Conservation (phyloP, 1,140 invertebrate species). For the Drosophila sucinea region DNA sequence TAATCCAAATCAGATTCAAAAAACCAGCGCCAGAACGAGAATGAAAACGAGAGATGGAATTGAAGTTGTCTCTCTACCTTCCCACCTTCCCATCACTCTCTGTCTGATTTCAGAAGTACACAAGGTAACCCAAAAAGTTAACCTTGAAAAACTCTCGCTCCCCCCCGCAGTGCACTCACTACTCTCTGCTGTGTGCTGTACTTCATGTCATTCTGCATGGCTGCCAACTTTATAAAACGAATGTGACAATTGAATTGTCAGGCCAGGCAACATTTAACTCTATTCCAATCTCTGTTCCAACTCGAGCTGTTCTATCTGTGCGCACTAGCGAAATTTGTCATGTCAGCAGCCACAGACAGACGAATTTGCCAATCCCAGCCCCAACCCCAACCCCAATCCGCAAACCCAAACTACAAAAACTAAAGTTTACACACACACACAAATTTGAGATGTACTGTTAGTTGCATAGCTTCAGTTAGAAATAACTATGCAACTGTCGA, state of each 20-base stretch:
- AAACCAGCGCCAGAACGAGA: not conserved
- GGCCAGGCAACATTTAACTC: slow-evolving; percentile 22
- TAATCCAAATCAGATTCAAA: slow-evolving; percentile 29
- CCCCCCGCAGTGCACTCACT: not conserved
- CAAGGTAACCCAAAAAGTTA: slow-evolving; percentile 25
- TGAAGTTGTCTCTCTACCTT: slow-evolving; percentile 24
- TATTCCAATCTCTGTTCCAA: slow-evolving; percentile 8
- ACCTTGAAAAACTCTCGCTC: slow-evolving; percentile 40
- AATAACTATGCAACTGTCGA: slow-evolving; percentile 46
- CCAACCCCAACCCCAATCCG: not conserved
- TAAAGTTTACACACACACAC: slow-evolving; percentile 43
- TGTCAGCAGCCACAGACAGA: slow-evolving; percentile 36
- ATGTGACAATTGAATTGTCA: slow-evolving; percentile 60
- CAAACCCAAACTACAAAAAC: not conserved
- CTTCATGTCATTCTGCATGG: slow-evolving; percentile 18
- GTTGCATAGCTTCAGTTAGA: slow-evolving; percentile 35
- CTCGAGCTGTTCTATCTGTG: not conserved
- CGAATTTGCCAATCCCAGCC: not conserved
- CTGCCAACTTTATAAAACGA: slow-evolving; percentile 54
- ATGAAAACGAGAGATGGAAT: slow-evolving; percentile 29
- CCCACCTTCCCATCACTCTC: not conserved
- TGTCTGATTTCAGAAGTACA: not conserved
- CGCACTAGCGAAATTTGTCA: slow-evolving; percentile 47
- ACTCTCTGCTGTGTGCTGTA: not conserved
- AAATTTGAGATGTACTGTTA: slow-evolving; percentile 23